Conservation (phyloP, 2,888 invertebrate genomes). For the Pardosa pseudoannulata region DNA sequence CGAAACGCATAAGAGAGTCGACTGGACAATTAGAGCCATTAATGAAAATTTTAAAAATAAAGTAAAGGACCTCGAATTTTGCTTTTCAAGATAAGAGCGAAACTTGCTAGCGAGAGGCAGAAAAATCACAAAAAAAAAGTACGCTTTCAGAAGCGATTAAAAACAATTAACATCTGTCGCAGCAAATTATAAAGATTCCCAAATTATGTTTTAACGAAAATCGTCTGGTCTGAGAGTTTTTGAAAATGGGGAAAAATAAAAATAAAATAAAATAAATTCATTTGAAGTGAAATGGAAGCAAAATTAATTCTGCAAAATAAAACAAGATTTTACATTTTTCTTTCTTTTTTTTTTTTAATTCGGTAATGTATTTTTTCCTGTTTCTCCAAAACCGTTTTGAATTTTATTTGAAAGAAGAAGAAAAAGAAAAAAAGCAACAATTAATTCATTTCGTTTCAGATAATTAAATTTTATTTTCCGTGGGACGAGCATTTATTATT, state of each 20-base stretch:
- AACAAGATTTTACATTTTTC: no score
- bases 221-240: not conserved
- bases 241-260: not conserved
- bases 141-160: not conserved
- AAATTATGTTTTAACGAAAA: conserved; percentile 7
- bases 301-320: not conserved
- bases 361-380: not conserved
- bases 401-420: no score
- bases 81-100: not conserved
- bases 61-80: not conserved
- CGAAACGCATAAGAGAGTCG: not conserved
- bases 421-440: not conserved
- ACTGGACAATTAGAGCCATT: not conserved
- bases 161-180: not conserved
- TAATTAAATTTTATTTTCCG: not conserved
- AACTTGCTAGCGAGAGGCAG: not conserved
- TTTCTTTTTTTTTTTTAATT: no score
- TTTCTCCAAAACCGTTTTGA: not conserved
- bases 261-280: not conserved
- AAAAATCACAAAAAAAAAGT: not conserved
- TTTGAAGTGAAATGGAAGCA: not conserved
- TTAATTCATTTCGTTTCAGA: not conserved
- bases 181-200: not conserved
- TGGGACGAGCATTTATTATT: not conserved
- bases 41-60: no score